Evolutionary conservation across 2,888 invertebrate genomes (phyloP).

Genomic region (Augochlorella aurata): DNA sequence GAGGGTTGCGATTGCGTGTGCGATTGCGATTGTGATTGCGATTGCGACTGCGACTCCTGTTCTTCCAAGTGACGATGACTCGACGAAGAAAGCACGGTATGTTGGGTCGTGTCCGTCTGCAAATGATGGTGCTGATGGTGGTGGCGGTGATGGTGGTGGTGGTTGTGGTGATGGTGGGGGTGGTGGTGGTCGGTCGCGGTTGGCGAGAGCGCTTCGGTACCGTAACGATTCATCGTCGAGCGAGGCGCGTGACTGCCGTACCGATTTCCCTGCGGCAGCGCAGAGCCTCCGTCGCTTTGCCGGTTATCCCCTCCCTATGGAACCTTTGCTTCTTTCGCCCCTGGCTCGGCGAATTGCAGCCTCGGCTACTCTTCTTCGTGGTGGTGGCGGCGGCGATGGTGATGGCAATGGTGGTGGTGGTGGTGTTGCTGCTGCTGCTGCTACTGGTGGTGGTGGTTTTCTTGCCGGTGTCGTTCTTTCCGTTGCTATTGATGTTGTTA

Average conservation of each 20-base stretch:
- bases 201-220: conserved; percentile 77
- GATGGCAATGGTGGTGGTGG: conserved; percentile 51
- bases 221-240: conserved; percentile 80
- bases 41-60: conserved; percentile 56
- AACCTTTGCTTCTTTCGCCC: conserved; percentile 76
- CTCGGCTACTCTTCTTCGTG: conserved; percentile 43
- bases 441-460: conserved; percentile 46
- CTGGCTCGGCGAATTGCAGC: conserved; percentile 69
- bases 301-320: conserved; percentile 79
- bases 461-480: neutral
- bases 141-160: conserved; percentile 68
- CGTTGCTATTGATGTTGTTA: too few relatives aligned
- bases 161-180: conserved; percentile 62
- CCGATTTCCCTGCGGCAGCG: conserved; percentile 76
- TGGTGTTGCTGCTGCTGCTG: neutral
- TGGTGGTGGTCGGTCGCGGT: conserved; percentile 71
- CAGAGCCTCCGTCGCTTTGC: conserved; percentile 71
- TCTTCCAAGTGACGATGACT: conserved; percentile 66
- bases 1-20: conserved; percentile 51
- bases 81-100: conserved; percentile 25
- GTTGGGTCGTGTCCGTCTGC: conserved; percentile 49
- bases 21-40: conserved; percentile 42
- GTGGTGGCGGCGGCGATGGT: conserved; percentile 62
- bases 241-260: conserved; percentile 79
- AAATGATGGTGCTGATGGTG: conserved; percentile 60